These are phyloP conservation scores for Eupithecia pulchellata DNA, from an alignment of 2,888 invertebrate species.

Conservation along the genomic window DNA sequence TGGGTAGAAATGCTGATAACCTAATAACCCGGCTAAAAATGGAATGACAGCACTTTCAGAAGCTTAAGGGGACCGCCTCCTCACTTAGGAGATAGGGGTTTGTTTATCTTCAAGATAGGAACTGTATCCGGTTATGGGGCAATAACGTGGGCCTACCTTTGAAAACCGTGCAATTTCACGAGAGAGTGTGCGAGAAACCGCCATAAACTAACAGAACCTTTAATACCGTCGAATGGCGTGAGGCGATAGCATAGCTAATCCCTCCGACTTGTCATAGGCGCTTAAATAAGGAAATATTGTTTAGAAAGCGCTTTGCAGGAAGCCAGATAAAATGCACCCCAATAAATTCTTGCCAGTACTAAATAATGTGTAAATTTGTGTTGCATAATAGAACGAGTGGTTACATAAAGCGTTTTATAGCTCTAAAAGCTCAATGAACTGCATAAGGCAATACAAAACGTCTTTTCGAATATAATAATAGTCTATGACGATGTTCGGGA, in stretches of 20 bases:
- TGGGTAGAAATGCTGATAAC: conserved; percentile 3
- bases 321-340: conserved; percentile 4
- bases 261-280: conserved; percentile 2
- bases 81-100: conserved; percentile 2
- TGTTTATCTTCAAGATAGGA: conserved; percentile 9
- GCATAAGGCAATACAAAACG: conserved; percentile 15
- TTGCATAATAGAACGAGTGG: conserved; percentile 25
- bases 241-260: conserved; percentile 15
- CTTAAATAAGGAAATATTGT: conserved; percentile 17
- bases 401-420: conserved; percentile 23
- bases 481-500: conserved; percentile 24
- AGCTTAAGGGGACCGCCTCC: neutral
- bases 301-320: conserved; percentile 18
- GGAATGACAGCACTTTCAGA: conserved; percentile 9
- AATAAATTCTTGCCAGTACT: conserved; percentile 12
- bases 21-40: conserved; percentile 4
- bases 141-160: conserved; percentile 5
- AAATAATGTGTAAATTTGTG: conserved; percentile 3
- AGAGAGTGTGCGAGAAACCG: conserved; percentile 3
- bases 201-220: conserved; percentile 12
- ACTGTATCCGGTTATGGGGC: conserved; percentile 11
- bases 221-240: conserved; percentile 12
- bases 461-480: conserved; percentile 26
- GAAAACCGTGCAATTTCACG: conserved; percentile 3
- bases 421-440: conserved; percentile 27